Evolutionary conservation across 2,888 invertebrate genomes (phyloP).

Genomic region (Platycheirus albimanus): DNA sequence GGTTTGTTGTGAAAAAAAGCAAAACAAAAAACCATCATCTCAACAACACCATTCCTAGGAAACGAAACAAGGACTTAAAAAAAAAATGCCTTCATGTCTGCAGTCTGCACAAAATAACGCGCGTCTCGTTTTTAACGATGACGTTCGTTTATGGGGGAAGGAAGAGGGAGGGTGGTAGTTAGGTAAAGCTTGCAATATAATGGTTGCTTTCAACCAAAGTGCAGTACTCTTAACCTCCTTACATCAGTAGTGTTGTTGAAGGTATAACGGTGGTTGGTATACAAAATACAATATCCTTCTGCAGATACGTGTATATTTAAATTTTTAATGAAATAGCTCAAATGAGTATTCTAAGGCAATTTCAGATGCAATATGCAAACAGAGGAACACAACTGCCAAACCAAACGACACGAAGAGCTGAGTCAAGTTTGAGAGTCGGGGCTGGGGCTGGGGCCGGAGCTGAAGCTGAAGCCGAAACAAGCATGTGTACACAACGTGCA

Average conservation of each 20-base stretch:
- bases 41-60: slow-evolving; percentile 42
- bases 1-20: not conserved
- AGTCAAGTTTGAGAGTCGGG: slow-evolving; percentile 19
- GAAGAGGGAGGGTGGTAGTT: not conserved
- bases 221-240: not conserved
- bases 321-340: slow-evolving; percentile 73
- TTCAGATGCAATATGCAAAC: slow-evolving; percentile 71
- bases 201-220: slow-evolving; percentile 4
- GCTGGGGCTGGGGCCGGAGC: no score
- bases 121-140: slow-evolving; percentile 41
- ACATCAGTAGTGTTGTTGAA: slow-evolving; percentile 12
- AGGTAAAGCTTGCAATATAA: not conserved
- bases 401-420: not conserved
- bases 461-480: slow-evolving; percentile 1
- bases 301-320: slow-evolving; percentile 38
- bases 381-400: slow-evolving; percentile 27
- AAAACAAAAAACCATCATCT: slow-evolving; percentile 9
- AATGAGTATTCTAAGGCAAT: slow-evolving; percentile 73
- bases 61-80: slow-evolving; percentile 2
- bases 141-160: no score
- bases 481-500: slow-evolving; percentile 62
- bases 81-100: slow-evolving; percentile 4
- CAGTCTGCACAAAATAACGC: slow-evolving; percentile 57
- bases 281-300: not conserved
- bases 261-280: slow-evolving; percentile 1